A percentile compares a stretch with the other conserved stretches of the same genome.
These are phyloP conservation scores for Nanorana parkeri DNA, from an alignment of 2,113 vertebrate genomes.

Conservation along the genomic window DNA sequence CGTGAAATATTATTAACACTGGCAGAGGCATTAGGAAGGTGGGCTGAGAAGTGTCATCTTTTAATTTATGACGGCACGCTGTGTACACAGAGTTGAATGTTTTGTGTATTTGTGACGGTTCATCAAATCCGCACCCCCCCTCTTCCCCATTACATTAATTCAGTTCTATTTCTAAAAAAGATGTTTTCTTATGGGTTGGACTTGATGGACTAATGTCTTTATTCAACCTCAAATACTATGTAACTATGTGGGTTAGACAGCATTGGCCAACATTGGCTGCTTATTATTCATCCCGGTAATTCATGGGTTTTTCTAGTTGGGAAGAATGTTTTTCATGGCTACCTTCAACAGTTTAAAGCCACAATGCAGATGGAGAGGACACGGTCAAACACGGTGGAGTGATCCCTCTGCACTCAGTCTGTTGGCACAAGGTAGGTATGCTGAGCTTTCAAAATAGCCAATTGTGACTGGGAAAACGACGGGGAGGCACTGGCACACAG, in stretches of 20 bases:
- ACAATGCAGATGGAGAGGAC: conserved; percentile 10
- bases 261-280: background rate
- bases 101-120: background rate
- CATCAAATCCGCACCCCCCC: too few relatives aligned
- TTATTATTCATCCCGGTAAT: conserved; percentile 37
- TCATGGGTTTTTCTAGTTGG: conserved; percentile 8
- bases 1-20: too few relatives aligned
- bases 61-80: too few relatives aligned
- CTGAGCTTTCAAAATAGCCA: background rate
- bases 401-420: background rate
- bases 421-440: background rate
- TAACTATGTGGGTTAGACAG: background rate
- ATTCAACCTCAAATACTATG: too few relatives aligned
- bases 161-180: conserved; percentile 19
- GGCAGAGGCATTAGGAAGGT: too few relatives aligned
- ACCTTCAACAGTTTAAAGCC: conserved; percentile 24
- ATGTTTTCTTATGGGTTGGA: conserved; percentile 35
- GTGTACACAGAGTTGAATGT: too few relatives aligned
- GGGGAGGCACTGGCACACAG: background rate
- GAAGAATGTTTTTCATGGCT: conserved; percentile 9
- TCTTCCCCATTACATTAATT: background rate
- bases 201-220: too few relatives aligned
- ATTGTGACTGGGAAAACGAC: background rate
- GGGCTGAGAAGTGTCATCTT: too few relatives aligned
- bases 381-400: background rate